phyloP scores from a whole-genome alignment of 2,797 vertebrate species.

The Lerista edwardsae region DNA sequence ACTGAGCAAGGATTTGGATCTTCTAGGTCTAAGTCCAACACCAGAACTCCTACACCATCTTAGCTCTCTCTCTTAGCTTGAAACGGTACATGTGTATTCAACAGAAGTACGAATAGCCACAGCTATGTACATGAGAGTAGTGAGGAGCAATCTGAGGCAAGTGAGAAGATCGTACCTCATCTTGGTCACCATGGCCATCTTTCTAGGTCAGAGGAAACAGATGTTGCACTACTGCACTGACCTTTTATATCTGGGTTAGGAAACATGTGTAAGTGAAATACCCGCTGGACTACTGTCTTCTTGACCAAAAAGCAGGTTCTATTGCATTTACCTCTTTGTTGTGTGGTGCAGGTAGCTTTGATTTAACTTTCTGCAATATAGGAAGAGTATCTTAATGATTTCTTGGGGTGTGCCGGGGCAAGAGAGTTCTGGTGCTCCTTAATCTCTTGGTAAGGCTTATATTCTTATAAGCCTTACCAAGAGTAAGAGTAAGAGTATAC shows the following conservation, averaged over 20 bases:
- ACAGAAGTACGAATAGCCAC: not conserved
- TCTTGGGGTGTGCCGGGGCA: not conserved
- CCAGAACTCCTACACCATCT: not conserved
- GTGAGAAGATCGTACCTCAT: not conserved
- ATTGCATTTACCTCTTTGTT: not conserved
- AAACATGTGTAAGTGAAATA: no score
- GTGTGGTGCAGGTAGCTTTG: not conserved
- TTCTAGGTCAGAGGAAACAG: not conserved
- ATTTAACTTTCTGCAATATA: not conserved
- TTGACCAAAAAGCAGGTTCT: not conserved
- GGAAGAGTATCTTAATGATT: not conserved
- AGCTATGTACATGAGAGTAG: not conserved
- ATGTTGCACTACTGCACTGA: not conserved
- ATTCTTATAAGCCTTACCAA: no score
- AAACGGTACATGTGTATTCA: not conserved
- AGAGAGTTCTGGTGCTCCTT: not conserved
- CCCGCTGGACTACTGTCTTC: no score
- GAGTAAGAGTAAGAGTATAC: no score
- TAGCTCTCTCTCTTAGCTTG: not conserved
- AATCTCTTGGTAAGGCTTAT: conserved; percentile 7
- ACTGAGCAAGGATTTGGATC: no score
- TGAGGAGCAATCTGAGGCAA: not conserved
- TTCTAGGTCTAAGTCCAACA: no score
- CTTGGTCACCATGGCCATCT: not conserved
- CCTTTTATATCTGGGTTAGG: not conserved